Base-by-base conservation (phyloP, 2,113 vertebrate genomes). In the Austrofundulus limnaeus region DNA sequence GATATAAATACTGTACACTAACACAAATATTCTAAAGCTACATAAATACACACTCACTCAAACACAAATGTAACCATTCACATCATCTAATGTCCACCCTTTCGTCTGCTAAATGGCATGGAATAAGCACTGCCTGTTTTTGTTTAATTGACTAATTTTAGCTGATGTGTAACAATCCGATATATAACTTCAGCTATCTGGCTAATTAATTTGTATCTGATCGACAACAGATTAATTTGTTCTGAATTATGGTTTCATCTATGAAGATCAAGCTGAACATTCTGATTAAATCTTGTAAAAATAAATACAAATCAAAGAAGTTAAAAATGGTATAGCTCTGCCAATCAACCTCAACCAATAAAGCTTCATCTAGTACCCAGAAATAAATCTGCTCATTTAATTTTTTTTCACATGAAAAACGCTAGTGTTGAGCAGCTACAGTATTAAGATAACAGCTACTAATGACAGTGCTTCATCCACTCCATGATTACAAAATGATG, bases 21-120 rank as follows among this genome's bases (percentile, higher is more conserved):
- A 94, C 92, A 94, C 94, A 94, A 82, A 93, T 91, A 89, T 92
- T 92, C 92, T 95, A 92, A 37, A 77, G 72, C 84, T 84, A 85
- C 74, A 84, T 55, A 81, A 70, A 86, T 67, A 86, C 71, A 77
- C 75, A 81, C 78, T 70, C 84, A 72, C 69, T 75, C 80, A 85
- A 76, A 85, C 77, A 89, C 81, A 85, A 78, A 85, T 78, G 69
- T 79, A 75, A 61, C 66, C 85, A 84, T 72, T 84, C 85, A 85
- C 70, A 84, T 70, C 64, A 66, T 78, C 80, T 84, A 80, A 77
- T 71, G 67, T 77, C 51, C 24, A 12, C 57, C 71, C 25, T 66
- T 42, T 78, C 48, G 37, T 70, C 62, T 43, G 56, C 61, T 80
- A 73, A 68, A 76, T 62, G 72, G 72, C 72, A 85, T 87, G 84